A percentile compares a stretch with the other conserved stretches of the same genome.
Conservation (phyloP, 2,113 vertebrate species). For the Epinephelus cyanopodus region DNA sequence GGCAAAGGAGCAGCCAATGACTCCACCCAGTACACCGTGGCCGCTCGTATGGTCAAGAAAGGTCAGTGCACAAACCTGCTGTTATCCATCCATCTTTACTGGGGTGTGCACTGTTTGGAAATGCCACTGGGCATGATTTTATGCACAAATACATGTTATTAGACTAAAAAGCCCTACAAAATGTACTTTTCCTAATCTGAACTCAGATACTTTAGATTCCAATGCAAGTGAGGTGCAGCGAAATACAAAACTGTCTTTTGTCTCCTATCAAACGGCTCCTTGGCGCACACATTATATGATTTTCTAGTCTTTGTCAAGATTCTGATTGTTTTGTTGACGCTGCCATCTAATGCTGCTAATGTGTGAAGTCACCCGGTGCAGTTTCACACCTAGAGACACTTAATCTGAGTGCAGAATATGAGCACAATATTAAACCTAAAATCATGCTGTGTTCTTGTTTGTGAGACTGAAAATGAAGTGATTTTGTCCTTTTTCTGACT, state of each 20-base stretch:
- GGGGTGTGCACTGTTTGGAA: not conserved
- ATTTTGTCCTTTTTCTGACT: not conserved
- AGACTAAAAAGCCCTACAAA: not conserved
- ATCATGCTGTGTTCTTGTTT: not conserved
- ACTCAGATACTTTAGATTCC: not conserved
- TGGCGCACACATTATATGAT: not conserved
- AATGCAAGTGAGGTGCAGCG: not conserved
- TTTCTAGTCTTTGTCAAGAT: not conserved
- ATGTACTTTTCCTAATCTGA: not conserved
- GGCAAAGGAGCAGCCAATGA: slow-evolving; percentile 95
- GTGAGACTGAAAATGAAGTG: not conserved
- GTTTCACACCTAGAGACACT: not conserved
- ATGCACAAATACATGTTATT: not conserved
- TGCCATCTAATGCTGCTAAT: not conserved
- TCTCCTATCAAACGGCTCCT: not conserved
- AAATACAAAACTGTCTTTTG: not conserved
- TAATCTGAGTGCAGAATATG: not conserved
- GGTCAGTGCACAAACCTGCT: slow-evolving; percentile 81
- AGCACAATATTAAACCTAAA: not conserved
- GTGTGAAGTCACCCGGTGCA: not conserved
- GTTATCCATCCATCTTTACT: too few species aligned
- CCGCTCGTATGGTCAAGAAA: slow-evolving; percentile 98
- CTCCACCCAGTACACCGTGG: slow-evolving; percentile 96
- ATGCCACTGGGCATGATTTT: not conserved
- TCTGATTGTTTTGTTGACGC: not conserved